A percentile compares a stretch with the other conserved stretches of the same genome.
phyloP scores from a whole-genome alignment of 2,113 vertebrate species.

The Alces alces region DNA sequence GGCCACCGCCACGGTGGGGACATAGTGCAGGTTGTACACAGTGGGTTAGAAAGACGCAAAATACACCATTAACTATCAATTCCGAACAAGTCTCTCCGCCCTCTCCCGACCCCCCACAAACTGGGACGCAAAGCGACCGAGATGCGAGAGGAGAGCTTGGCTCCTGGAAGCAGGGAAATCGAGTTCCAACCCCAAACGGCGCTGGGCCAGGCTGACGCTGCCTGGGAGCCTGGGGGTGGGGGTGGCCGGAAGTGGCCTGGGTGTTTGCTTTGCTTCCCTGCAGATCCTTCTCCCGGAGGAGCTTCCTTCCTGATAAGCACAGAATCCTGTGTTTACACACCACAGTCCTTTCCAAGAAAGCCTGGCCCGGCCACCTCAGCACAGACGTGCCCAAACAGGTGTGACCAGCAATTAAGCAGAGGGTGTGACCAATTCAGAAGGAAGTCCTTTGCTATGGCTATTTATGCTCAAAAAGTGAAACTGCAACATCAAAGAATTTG shows the following conservation, averaged over 20 bases:
- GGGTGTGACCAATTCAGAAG: background rate
- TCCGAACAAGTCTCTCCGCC: background rate
- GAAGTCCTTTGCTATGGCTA: background rate
- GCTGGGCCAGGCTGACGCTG: accelerated
- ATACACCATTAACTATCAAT: accelerated
- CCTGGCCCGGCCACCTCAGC: background rate
- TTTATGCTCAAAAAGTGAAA: background rate
- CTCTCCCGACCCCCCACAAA: too few species aligned
- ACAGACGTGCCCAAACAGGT: background rate
- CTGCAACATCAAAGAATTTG: background rate
- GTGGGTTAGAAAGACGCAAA: background rate
- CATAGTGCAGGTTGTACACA: accelerated
- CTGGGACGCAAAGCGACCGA: accelerated
- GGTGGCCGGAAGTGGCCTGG: background rate
- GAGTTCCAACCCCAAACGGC: accelerated
- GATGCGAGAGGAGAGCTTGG: background rate
- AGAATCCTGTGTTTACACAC: background rate
- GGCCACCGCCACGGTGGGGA: accelerated
- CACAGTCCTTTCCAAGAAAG: background rate
- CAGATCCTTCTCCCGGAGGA: background rate
- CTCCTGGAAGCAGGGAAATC: accelerated
- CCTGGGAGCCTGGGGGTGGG: background rate
- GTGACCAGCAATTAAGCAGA: accelerated
- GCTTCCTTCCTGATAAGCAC: background rate
- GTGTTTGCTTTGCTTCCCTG: background rate